Base-by-base conservation (phyloP, 2,888 invertebrate genomes). In the Cephus nigrinus region DNA sequence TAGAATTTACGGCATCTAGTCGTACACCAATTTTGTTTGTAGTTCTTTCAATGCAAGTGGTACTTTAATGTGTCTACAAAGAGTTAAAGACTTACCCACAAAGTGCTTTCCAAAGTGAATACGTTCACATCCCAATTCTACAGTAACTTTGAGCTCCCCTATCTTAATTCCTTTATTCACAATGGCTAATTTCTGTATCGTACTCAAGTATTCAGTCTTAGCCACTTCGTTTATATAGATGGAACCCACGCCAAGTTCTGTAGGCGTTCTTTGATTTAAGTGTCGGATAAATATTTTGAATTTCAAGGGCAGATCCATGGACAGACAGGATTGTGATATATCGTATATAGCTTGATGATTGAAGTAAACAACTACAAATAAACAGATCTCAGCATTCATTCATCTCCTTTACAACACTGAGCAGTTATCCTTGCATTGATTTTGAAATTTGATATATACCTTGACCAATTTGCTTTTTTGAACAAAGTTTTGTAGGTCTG, bases 61-160 rank as follows among this genome's bases (percentile, higher is more conserved):
- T 23, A 55, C 23, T 55, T 55, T 55, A 23, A 55, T 1, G 9
- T 23, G 9, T 55, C 9, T 55, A 55, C 55, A 23, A 55, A 55
- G 9, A 55, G 55, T 31, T 2, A 34, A 78, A 55, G 75, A 82
- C 86, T 87, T 87, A 92, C 92, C 92, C 81, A 93, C 85, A 85
- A 92, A 92, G 82, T 93, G 92, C 85, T 91, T 92, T 69, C 93
- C 93, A 87, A 93, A 93, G 85, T 93, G 92, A 74, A 92, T 85
- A 83, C 89, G 88, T 81, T 92, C 92, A 83, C 92, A 92, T 11
- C 93, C 93, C 76, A 93, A 88, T 84, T 93, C 92, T 40, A 92
- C 83, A 4, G 91, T 90, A 11, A 93, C 88, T 87, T 91, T 93
- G 34, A 93, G 84, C 74, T 89, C 91, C 1, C 93, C 93, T 73